phyloP scores from a whole-genome alignment of 2,888 invertebrate genomes.

The Dioctria rufipes region DNA sequence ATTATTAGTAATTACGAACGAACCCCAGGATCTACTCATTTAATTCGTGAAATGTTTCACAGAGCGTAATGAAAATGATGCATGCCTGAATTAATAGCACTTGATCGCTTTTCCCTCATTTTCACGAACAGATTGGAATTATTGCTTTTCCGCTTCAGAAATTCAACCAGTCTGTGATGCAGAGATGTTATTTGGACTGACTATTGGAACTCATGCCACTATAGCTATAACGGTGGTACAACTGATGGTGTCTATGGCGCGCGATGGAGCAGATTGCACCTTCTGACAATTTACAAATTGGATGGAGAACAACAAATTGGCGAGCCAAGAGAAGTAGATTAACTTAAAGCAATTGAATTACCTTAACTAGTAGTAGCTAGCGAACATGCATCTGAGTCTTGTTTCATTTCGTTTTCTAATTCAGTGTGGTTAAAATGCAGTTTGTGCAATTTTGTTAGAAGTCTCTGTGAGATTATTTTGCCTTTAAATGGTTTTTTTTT shows the following conservation, averaged over 20 bases:
- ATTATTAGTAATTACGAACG: conserved; percentile 20
- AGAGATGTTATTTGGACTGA: neutral
- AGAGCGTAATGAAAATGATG: conserved; percentile 40
- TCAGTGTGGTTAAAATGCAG: neutral
- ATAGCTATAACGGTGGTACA: neutral
- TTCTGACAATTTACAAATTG: conserved; percentile 20
- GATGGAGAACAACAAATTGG: neutral
- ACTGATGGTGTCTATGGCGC: neutral
- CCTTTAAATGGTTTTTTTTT: too few relatives aligned
- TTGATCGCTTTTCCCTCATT: conserved; percentile 21
- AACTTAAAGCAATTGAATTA: conserved; percentile 29
- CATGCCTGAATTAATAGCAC: conserved; percentile 36
- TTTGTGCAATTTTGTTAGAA: neutral
- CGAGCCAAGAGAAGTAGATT: neutral
- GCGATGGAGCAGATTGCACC: conserved; percentile 1
- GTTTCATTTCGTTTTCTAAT: conserved; percentile 33
- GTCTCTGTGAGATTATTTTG: neutral
- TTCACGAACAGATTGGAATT: conserved; percentile 42
- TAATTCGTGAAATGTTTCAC: conserved; percentile 30
- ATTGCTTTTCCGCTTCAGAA: conserved; percentile 33
- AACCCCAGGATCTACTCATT: conserved; percentile 15
- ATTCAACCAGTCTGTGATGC: conserved; percentile 5
- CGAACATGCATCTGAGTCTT: conserved; percentile 27
- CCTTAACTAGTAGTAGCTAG: neutral
- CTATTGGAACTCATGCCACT: neutral